A percentile compares a stretch with the other conserved stretches of the same genome.
Conservation (phyloP, 53 echinoderm and acorn worm species). For the Crossaster papposus region DNA sequence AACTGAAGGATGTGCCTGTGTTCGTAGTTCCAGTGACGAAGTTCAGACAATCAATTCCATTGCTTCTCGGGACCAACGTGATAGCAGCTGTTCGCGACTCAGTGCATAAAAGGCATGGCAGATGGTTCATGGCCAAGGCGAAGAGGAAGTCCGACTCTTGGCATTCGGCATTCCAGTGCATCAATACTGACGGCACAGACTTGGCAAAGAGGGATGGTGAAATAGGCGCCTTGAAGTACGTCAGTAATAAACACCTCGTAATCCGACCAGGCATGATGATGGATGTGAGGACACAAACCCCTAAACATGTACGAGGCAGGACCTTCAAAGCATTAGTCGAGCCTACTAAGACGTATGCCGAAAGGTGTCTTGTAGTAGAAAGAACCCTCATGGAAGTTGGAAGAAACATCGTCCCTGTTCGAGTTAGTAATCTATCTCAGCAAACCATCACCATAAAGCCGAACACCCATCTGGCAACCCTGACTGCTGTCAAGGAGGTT, state of each 20-base stretch:
- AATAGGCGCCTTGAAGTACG: slow-evolving; percentile 33
- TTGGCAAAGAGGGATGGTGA: slow-evolving; percentile 46
- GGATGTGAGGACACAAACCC: not conserved
- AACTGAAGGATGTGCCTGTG: not conserved
- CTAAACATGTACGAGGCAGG: too few relatives aligned
- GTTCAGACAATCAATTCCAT: not conserved
- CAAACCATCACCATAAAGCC: too few relatives aligned
- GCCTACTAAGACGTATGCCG: too few relatives aligned
- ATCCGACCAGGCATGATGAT: not conserved
- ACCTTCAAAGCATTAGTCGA: too few relatives aligned
- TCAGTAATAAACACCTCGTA: slow-evolving; percentile 1
- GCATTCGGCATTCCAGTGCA: slow-evolving; percentile 36
- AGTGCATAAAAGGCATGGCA: slow-evolving; percentile 39
- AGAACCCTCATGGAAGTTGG: too few relatives aligned
- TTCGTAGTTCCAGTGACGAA: slow-evolving; percentile 3
- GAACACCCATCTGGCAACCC: too few relatives aligned
- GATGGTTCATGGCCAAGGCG: slow-evolving; percentile 30
- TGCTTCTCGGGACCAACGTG: slow-evolving; percentile 60
- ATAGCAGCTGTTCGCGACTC: slow-evolving; percentile 24
- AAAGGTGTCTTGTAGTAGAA: too few relatives aligned
- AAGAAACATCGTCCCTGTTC: too few relatives aligned
- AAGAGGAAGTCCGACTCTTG: slow-evolving; percentile 7
- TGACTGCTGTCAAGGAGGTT: too few relatives aligned
- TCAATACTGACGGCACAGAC: slow-evolving; percentile 42
- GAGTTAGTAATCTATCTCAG: too few relatives aligned